A percentile compares a stretch with the other conserved stretches of the same genome.
Conservation (phyloP, 2,888 invertebrate genomes). For the Cynaeus angustus region DNA sequence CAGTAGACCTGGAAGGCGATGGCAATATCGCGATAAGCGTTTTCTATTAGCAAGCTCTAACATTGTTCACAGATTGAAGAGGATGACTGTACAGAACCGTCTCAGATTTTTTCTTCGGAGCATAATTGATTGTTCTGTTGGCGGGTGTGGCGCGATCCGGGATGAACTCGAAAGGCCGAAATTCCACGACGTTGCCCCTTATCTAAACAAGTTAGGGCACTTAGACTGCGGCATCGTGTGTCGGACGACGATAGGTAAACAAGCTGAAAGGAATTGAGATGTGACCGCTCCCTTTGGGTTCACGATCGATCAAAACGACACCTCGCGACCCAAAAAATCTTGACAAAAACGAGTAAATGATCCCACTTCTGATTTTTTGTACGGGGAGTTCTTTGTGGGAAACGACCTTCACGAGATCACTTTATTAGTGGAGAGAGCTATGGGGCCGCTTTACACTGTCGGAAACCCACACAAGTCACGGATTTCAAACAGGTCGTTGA, state of each 20-base stretch:
- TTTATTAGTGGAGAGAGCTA: conserved; percentile 49
- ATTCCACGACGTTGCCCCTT: conserved; percentile 57
- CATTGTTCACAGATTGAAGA: conserved; percentile 59
- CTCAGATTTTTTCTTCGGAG: conserved; percentile 49
- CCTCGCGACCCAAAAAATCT: conserved; percentile 49
- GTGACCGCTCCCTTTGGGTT: conserved; percentile 63
- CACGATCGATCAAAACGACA: conserved; percentile 64
- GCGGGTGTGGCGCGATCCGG: conserved; percentile 40
- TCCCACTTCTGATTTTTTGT: too few species aligned
- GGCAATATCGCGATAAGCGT: conserved; percentile 53
- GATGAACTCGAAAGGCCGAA: conserved; percentile 44
- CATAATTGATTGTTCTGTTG: conserved; percentile 57
- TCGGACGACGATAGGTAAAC: conserved; percentile 63
- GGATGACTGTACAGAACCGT: conserved; percentile 57
- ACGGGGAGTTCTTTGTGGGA: conserved; percentile 28
- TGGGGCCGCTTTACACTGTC: conserved; percentile 16
- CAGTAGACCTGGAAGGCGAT: conserved; percentile 49
- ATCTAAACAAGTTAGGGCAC: conserved; percentile 69
- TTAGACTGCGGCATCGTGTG: conserved; percentile 62
- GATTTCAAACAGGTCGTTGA: conserved; percentile 42
- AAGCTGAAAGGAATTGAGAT: conserved; percentile 64
- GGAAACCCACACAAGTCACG: conserved; percentile 43
- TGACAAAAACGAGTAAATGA: conserved; percentile 18
- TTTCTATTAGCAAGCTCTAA: conserved; percentile 55
- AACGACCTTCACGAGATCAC: conserved; percentile 44